A percentile compares a stretch with the other conserved stretches of the same genome.
phyloP scores from a whole-genome alignment of 1,140 invertebrate genomes.

The Drosophila watanabei region DNA sequence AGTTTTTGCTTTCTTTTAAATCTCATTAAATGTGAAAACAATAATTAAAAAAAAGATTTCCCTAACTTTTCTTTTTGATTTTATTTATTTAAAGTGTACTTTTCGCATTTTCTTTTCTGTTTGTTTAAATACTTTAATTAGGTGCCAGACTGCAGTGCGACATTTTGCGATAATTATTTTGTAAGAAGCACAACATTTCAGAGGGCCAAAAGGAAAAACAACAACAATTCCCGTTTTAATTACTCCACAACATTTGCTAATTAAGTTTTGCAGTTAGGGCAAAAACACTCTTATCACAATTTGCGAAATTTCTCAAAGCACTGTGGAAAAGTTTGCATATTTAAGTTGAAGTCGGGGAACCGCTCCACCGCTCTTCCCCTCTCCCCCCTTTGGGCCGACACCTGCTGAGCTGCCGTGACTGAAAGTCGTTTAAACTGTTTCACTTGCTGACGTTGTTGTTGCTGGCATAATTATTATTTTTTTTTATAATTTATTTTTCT shows the following conservation, averaged over 20 bases:
- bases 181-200: constrained; percentile 17
- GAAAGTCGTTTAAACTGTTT: constrained; percentile 58
- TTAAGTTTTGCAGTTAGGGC: constrained; percentile 46
- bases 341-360: constrained; percentile 41
- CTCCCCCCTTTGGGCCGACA: constrained; percentile 13
- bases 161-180: constrained; percentile 32
- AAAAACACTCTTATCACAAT: constrained; percentile 41
- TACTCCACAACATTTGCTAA: constrained; percentile 53
- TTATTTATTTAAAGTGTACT: background rate
- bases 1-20: background rate
- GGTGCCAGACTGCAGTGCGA: constrained; percentile 27
- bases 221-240: constrained; percentile 21
- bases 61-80: no score
- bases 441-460: constrained; percentile 39
- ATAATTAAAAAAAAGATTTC: background rate
- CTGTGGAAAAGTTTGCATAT: constrained; percentile 55
- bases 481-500: constrained; percentile 13
- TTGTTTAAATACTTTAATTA: constrained; percentile 6
- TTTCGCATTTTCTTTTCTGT: background rate
- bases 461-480: constrained; percentile 49
- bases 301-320: constrained; percentile 32
- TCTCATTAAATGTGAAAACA: background rate
- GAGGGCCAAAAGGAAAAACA: background rate
- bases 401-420: constrained; percentile 56
- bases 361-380: constrained; percentile 9